phyloP scores from a whole-genome alignment of 1,140 invertebrate species.

The Apocrypta bakeri region DNA sequence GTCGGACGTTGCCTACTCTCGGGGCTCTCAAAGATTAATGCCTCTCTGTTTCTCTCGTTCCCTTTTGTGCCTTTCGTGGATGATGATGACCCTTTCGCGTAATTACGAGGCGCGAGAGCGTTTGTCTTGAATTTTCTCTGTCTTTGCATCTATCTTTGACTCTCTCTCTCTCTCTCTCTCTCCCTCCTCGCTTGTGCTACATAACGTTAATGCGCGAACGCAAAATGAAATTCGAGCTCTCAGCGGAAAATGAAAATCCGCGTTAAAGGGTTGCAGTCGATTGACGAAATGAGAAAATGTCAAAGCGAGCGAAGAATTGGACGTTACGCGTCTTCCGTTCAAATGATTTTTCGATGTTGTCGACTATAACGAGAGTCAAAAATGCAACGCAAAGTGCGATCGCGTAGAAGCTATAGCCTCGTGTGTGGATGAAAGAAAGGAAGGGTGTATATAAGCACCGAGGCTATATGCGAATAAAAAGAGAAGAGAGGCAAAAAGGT shows the following conservation, averaged over 20 bases:
- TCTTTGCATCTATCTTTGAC: too few relatives aligned
- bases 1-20: neutral
- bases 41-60: neutral
- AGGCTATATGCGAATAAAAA: neutral
- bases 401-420: too few relatives aligned
- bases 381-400: neutral
- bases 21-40: neutral
- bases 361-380: neutral
- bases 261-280: too few relatives aligned
- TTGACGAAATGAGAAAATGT: too few relatives aligned
- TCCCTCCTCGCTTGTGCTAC: too few relatives aligned
- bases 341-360: too few relatives aligned
- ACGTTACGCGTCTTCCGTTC: too few relatives aligned
- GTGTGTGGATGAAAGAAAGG: neutral
- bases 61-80: neutral
- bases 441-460: neutral
- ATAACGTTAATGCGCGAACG: too few relatives aligned
- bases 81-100: constrained; percentile 19
- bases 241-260: too few relatives aligned
- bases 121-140: neutral
- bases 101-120: neutral
- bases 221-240: too few relatives aligned
- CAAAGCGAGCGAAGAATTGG: too few relatives aligned
- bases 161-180: too few relatives aligned
- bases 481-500: constrained; percentile 41